Percentiles rank a stretch among this genome's conserved stretches.
Conservation (phyloP, 2,888 invertebrate species). For the Plusia festucae region DNA sequence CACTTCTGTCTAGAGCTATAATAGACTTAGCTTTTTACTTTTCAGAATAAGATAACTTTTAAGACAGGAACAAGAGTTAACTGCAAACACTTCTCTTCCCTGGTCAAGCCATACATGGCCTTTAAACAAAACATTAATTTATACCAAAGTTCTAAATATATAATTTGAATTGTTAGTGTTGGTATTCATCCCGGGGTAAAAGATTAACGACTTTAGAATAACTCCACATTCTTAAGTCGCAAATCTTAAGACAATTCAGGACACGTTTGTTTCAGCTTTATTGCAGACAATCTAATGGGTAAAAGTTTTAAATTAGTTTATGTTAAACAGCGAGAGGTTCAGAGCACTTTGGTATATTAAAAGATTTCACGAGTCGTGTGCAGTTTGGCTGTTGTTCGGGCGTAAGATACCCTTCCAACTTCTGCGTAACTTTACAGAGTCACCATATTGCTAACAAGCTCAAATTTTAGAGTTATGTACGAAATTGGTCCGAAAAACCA, state of each 20-base stretch:
- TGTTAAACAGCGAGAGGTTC: slow-evolving; percentile 24
- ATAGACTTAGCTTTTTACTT: no score
- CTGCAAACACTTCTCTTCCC: no score
- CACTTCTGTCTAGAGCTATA: no score
- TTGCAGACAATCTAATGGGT: slow-evolving; percentile 32
- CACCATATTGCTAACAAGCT: background rate
- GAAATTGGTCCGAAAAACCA: background rate
- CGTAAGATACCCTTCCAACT: slow-evolving; percentile 46
- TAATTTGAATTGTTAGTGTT: background rate
- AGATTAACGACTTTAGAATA: background rate
- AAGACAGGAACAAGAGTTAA: no score
- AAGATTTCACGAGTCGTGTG: slow-evolving; percentile 66
- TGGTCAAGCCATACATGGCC: no score
- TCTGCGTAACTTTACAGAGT: slow-evolving; percentile 52
- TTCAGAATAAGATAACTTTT: no score
- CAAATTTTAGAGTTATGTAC: background rate
- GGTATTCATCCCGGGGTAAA: background rate
- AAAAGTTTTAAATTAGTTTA: slow-evolving; percentile 46
- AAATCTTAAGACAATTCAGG: slow-evolving; percentile 16
- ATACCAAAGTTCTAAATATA: background rate
- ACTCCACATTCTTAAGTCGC: slow-evolving; percentile 10
- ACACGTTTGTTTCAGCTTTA: slow-evolving; percentile 4
- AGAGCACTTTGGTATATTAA: slow-evolving; percentile 70
- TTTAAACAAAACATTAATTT: no score
- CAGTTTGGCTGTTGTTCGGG: slow-evolving; percentile 55